phyloP scores from a whole-genome alignment of 1,140 invertebrate genomes.

The Procambarus clarkii region DNA sequence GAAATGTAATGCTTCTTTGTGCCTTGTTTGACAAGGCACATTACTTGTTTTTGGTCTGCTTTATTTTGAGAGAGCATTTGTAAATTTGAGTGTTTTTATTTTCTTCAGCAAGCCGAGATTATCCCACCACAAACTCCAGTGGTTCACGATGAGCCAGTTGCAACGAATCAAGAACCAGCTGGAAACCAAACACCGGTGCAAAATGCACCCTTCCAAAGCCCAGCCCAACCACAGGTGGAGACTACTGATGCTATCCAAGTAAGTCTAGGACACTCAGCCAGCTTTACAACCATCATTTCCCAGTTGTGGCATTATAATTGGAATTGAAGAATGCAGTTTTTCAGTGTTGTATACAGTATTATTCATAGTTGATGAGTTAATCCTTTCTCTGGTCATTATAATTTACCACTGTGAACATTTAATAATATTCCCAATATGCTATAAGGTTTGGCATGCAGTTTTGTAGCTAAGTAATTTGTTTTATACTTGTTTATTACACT shows the following conservation, averaged over 20 bases:
- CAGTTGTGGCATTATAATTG: not conserved
- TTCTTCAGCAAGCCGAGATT: not conserved
- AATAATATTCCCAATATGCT: not conserved
- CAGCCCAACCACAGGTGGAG: not conserved
- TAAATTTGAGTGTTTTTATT: not conserved
- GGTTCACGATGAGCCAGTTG: not conserved
- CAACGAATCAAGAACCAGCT: not conserved
- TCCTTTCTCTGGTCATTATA: not conserved
- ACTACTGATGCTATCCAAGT: not conserved
- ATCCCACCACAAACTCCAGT: not conserved
- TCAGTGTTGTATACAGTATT: not conserved
- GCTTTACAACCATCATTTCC: not conserved
- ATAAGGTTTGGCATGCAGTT: not conserved
- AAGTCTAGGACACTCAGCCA: not conserved
- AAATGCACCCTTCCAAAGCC: slow-evolving; percentile 1
- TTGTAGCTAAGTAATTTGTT: not conserved
- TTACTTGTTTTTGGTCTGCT: too few relatives aligned
- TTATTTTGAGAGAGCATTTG: too few relatives aligned
- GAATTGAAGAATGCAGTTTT: not conserved
- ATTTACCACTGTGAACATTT: not conserved
- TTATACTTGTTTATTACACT: not conserved
- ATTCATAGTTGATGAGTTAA: not conserved
- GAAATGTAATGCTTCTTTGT: too few relatives aligned
- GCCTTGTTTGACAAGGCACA: too few relatives aligned
- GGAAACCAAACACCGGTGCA: not conserved